These are phyloP conservation scores for Raillietiella orientalis DNA, from an alignment of 2,888 invertebrate genomes.

Conservation along the genomic window DNA sequence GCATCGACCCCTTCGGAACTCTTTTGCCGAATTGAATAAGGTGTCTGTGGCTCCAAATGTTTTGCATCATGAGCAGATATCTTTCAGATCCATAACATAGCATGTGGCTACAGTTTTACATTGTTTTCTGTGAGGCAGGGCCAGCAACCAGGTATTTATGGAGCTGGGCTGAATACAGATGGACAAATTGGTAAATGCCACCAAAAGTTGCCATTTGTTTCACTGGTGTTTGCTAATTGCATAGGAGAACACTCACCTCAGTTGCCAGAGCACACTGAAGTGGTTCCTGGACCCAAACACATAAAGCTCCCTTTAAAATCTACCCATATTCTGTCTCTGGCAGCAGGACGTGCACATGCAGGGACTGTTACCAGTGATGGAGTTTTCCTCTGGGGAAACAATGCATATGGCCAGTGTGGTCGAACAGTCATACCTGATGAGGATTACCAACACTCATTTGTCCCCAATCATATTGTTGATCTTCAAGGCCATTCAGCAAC, in stretches of 20 bases:
- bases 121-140: conserved; percentile 28
- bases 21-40: no score
- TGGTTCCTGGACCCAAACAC: conserved; percentile 11
- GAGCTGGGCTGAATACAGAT: conserved; percentile 66
- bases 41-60: no score
- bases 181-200: conserved; percentile 48
- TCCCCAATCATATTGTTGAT: conserved; percentile 22
- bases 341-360: conserved; percentile 65
- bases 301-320: conserved; percentile 11
- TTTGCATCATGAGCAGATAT: no score
- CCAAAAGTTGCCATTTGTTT: no score
- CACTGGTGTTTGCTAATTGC: no score
- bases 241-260: no score
- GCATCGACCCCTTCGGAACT: no score
- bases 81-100: conserved; percentile 26
- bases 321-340: conserved; percentile 14
- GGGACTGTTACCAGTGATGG: conserved; percentile 44
- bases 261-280: no score
- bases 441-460: conserved; percentile 18
- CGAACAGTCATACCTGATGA: conserved; percentile 39
- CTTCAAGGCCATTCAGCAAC: conserved; percentile 23
- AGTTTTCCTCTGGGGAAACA: conserved; percentile 56
- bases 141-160: conserved; percentile 23
- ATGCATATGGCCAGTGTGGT: conserved; percentile 79
- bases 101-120: conserved; percentile 72